Conservation (phyloP, 2,888 invertebrate species). For the Dynastes maya region DNA sequence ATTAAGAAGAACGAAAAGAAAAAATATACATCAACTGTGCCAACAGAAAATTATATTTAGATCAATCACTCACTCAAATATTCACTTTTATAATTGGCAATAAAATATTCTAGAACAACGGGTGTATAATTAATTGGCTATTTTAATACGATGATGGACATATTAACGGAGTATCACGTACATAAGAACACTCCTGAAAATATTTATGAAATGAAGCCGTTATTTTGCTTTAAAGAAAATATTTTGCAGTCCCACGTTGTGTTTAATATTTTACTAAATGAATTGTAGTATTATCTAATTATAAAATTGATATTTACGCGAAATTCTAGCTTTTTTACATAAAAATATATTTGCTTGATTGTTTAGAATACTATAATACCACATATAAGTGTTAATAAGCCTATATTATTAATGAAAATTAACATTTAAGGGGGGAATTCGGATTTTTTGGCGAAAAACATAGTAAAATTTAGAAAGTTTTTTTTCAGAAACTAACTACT, state of each 20-base stretch:
- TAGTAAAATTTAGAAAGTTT: too few relatives aligned
- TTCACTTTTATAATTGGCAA: slow-evolving; percentile 27
- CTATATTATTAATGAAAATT: too few relatives aligned
- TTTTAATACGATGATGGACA: neutral
- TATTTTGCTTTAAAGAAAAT: neutral
- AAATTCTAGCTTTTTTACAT: too few relatives aligned
- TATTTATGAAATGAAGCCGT: neutral
- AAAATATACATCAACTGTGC: slow-evolving; percentile 33
- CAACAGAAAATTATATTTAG: slow-evolving; percentile 48
- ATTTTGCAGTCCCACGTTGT: neutral
- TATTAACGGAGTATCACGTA: neutral
- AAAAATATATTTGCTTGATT: too few relatives aligned
- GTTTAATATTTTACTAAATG: too few relatives aligned
- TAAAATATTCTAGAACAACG: slow-evolving; percentile 44
- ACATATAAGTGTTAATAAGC: too few relatives aligned
- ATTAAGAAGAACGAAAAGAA: slow-evolving; percentile 31
- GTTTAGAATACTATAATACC: too few relatives aligned
- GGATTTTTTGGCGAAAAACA: too few relatives aligned
- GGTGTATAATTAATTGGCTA: slow-evolving; percentile 29
- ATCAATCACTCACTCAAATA: slow-evolving; percentile 41
- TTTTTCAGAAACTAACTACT: too few relatives aligned
- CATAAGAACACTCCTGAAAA: neutral
- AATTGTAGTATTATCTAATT: too few relatives aligned
- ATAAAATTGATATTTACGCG: too few relatives aligned
- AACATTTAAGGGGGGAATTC: too few relatives aligned